phyloP scores from a whole-genome alignment of 2,888 invertebrate species.

The Nymphalis polychloros region DNA sequence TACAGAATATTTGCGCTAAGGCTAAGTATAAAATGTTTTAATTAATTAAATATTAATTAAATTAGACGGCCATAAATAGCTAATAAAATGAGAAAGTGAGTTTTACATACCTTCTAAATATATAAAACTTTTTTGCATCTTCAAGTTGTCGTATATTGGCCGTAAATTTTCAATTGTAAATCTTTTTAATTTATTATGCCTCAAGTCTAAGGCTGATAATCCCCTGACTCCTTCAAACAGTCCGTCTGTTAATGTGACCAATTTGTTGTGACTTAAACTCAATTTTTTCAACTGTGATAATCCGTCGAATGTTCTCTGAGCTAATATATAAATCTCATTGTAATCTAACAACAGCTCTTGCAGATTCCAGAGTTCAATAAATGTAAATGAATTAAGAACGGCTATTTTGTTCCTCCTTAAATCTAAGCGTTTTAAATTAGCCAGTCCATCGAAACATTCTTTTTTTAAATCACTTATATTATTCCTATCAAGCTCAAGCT shows the following conservation, averaged over 20 bases:
- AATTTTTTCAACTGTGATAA: slow-evolving; percentile 87
- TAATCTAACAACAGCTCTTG: slow-evolving; percentile 86
- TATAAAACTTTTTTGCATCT: slow-evolving; percentile 87
- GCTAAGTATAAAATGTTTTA: too few species aligned
- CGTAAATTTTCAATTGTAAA: slow-evolving; percentile 87
- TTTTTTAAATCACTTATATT: slow-evolving; percentile 87
- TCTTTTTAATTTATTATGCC: slow-evolving; percentile 88
- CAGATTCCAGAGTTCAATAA: slow-evolving; percentile 88
- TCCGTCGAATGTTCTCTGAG: slow-evolving; percentile 89
- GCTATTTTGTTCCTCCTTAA: slow-evolving; percentile 88
- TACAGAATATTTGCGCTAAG: too few species aligned
- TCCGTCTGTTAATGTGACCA: slow-evolving; percentile 86
- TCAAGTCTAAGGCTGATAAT: slow-evolving; percentile 87
- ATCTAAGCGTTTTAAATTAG: slow-evolving; percentile 86
- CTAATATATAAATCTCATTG: slow-evolving; percentile 86
- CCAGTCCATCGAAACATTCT: slow-evolving; percentile 89
- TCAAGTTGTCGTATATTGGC: slow-evolving; percentile 89
- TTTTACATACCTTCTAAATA: slow-evolving; percentile 86
- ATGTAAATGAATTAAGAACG: slow-evolving; percentile 88
- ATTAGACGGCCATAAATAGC: too few species aligned
- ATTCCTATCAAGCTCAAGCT: slow-evolving; percentile 90
- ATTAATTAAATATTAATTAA: too few species aligned
- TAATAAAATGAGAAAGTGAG: slow-evolving; percentile 10
- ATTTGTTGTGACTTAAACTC: slow-evolving; percentile 87
- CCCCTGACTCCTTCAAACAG: slow-evolving; percentile 87